Base-by-base conservation (phyloP, 1,140 invertebrate genomes). In the Euwallacea fornicatus region DNA sequence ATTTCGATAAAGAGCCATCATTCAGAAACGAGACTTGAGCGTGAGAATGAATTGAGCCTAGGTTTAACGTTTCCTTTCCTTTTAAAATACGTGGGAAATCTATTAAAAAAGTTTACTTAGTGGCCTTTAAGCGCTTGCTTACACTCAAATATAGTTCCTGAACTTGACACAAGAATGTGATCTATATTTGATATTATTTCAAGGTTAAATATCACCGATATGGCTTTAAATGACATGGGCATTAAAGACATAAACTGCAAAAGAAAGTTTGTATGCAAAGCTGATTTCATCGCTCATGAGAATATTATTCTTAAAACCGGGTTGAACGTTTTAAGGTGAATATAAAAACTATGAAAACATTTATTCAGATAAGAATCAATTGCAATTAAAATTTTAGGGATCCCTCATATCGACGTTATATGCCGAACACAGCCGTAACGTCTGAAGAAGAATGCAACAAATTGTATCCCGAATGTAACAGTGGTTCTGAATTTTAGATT, bases 241-340 rank as follows among this genome's bases (percentile, higher is more conserved):
- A 66, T 81, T 16, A 78, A 75, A 21, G 54, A 69, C 2, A 69
- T 73, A 0, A 69, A 74, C 43, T 81, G 80, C 59, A 78, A 74
- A 63, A 78, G 73, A 66, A 76, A 76, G 66, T 80, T 80, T 60
- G 75, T 81, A 8, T 81, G 80, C 64, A 75, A 79, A 70, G 74
- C 77, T 3, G 74, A 79, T 63, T 74, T 74, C 9, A 74, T 71
- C 33, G 72, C 74, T 0, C 72, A 75, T 54, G 69, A 70, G 41
- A 77, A 67, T 67, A 33, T 56, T 41, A 41, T 80, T 42, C 66
- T 79, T 50, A 55, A 66, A 21, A 66, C 70, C 6, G 74, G 66
- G 56, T 73, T 77, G 9, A 65, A 76, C 10, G 42, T 79, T 8
- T 72, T 80, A 7, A 76, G 75, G 79, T 80, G 74, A 70, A 15